phyloP scores from a whole-genome alignment of 2,797 vertebrate species.

The Sarcophilus harrisii region DNA sequence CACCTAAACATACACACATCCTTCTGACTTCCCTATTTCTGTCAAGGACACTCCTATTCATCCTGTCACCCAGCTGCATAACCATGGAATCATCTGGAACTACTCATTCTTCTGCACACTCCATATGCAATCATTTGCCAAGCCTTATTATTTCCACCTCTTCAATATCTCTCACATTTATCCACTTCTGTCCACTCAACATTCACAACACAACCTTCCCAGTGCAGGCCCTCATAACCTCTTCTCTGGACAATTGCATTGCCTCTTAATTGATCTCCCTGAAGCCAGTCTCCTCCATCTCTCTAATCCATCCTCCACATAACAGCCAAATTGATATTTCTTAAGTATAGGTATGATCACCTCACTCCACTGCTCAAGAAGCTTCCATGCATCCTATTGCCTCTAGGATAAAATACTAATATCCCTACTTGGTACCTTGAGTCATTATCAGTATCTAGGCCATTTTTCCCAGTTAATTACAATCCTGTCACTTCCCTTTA shows the following conservation, averaged over 20 bases:
- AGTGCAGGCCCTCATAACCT: neutral
- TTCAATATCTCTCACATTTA: neutral
- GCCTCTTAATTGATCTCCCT: neutral
- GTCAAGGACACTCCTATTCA: neutral
- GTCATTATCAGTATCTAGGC: neutral
- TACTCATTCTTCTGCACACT: neutral
- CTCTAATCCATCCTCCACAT: neutral
- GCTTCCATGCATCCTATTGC: neutral
- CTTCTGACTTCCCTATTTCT: neutral
- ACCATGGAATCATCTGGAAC: neutral
- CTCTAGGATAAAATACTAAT: neutral
- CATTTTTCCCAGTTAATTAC: neutral
- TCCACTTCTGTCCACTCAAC: neutral
- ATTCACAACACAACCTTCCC: neutral
- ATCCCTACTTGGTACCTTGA: neutral
- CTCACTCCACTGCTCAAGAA: neutral
- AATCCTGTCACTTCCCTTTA: neutral
- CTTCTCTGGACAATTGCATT: neutral
- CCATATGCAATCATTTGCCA: neutral
- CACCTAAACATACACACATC: neutral
- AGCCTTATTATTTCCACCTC: neutral
- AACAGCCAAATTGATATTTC: neutral
- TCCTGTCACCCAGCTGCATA: neutral
- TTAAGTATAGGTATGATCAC: neutral
- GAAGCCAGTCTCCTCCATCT: neutral